These are phyloP conservation scores for Eumaeus atala DNA, from an alignment of 1,140 invertebrate species.

Conservation along the genomic window DNA sequence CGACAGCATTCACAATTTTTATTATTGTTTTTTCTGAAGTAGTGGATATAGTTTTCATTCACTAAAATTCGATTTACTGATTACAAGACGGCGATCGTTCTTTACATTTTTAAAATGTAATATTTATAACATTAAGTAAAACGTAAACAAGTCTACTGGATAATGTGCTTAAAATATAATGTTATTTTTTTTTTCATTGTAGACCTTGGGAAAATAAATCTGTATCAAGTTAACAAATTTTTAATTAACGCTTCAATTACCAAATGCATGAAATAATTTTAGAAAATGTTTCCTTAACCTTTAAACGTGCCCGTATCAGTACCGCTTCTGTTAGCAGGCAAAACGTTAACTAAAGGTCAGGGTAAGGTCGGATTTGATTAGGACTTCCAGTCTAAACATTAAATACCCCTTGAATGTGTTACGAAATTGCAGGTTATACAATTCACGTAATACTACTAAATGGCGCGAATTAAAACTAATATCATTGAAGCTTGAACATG, in stretches of 20 bases:
- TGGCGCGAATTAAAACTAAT: not conserved
- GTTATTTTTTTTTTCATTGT: too few species aligned
- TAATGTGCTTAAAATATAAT: too few species aligned
- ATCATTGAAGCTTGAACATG: not conserved
- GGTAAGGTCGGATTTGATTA: slow-evolving; percentile 35
- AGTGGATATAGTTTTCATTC: too few species aligned
- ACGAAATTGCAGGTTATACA: slow-evolving; percentile 6
- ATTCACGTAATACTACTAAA: slow-evolving; percentile 7
- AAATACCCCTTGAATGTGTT: slow-evolving; percentile 29
- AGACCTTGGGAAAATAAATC: too few species aligned
- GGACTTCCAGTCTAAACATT: slow-evolving; percentile 29
- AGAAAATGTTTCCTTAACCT: not conserved
- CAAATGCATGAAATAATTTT: not conserved
- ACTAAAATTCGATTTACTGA: too few species aligned
- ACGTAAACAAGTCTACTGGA: too few species aligned
- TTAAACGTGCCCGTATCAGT: slow-evolving; percentile 1
- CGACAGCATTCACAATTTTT: too few species aligned
- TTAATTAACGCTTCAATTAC: not conserved
- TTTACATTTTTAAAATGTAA: too few species aligned
- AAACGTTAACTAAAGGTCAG: slow-evolving; percentile 32
- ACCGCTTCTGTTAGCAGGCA: not conserved
- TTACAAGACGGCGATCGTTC: too few species aligned
- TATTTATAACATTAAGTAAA: too few species aligned
- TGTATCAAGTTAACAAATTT: too few species aligned
- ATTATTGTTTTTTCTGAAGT: too few species aligned